These are phyloP conservation scores for Mystacornis crossleyi DNA, from an alignment of 2,113 vertebrate species.

Conservation along the genomic window DNA sequence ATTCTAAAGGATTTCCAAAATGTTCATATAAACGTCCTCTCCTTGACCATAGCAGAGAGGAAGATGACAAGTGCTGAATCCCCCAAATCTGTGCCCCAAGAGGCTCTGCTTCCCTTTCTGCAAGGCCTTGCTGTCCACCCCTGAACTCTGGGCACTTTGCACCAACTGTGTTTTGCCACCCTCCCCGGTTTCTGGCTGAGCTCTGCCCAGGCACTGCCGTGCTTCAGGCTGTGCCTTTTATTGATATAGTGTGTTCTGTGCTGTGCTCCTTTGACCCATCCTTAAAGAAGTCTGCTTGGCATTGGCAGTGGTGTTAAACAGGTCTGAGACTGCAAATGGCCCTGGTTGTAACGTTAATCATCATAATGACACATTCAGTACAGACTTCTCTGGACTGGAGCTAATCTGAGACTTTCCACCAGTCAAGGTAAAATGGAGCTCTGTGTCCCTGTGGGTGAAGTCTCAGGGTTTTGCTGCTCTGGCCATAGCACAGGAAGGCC, in stretches of 20 bases:
- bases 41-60: background rate
- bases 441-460: background rate
- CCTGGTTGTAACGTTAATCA: background rate
- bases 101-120: background rate
- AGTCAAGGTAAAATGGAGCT: background rate
- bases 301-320: background rate
- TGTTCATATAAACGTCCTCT: background rate
- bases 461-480: background rate
- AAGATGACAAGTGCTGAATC: rapidly evolving
- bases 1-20: background rate
- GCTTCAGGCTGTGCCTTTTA: background rate
- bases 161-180: background rate
- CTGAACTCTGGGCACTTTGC: background rate
- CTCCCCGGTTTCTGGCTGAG: rapidly evolving
- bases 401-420: background rate
- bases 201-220: background rate
- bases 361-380: background rate
- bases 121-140: background rate
- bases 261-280: background rate
- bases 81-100: background rate
- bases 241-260: background rate
- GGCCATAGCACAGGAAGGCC: background rate
- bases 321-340: background rate
- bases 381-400: background rate
- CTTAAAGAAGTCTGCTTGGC: background rate